Percentiles rank a stretch among this genome's conserved stretches.
These are phyloP conservation scores for Lonchura striata DNA, from an alignment of 2,113 vertebrate genomes.

Conservation along the genomic window DNA sequence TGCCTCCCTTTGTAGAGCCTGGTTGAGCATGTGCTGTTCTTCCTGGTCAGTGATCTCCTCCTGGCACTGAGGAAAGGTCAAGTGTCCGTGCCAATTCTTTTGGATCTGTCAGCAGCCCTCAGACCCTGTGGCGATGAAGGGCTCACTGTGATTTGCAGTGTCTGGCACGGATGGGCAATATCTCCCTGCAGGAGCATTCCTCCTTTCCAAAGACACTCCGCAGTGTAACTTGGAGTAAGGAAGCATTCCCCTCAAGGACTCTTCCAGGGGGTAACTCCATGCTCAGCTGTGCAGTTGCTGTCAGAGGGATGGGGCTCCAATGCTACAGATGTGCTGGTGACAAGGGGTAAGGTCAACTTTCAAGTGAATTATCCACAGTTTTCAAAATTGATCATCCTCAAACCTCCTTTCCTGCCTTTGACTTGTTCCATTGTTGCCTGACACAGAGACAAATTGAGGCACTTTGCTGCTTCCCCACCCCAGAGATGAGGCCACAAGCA, in stretches of 20 bases:
- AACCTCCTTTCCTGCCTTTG: background rate
- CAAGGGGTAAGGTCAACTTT: background rate
- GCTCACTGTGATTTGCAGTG: background rate
- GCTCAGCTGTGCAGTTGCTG: background rate
- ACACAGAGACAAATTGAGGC: background rate
- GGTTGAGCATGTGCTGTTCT: background rate
- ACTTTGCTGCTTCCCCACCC: background rate
- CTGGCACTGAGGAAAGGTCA: conserved; percentile 43
- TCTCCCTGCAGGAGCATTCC: conserved; percentile 17
- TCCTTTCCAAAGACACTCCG: conserved; percentile 1
- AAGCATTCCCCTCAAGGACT: background rate
- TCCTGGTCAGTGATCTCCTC: conserved; percentile 45
- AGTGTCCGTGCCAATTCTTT: background rate
- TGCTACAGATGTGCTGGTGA: background rate
- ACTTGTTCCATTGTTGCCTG: background rate
- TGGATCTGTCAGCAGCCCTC: conserved; percentile 23
- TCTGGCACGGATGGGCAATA: conserved; percentile 24
- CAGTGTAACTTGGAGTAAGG: background rate
- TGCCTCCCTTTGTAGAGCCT: background rate
- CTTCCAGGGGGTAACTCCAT: background rate
- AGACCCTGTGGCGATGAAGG: background rate
- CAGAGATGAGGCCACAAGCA: background rate
- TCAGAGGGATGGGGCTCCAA: background rate
- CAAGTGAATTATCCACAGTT: background rate
- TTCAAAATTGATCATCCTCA: background rate